phyloP scores from a whole-genome alignment of 2,797 vertebrate genomes.

The Urocyon cinereoargenteus region DNA sequence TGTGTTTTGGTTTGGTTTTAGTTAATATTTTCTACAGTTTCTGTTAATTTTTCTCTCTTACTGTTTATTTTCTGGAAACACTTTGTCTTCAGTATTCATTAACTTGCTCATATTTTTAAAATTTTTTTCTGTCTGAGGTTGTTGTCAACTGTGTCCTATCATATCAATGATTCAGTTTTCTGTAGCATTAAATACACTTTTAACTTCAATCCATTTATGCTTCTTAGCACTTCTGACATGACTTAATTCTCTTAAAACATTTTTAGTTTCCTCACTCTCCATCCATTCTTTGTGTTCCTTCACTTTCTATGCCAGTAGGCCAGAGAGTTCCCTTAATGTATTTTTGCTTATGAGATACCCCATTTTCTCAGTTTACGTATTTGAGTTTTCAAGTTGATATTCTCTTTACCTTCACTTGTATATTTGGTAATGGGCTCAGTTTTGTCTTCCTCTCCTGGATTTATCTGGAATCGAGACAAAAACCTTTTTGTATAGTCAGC shows the following conservation, averaged over 20 bases:
- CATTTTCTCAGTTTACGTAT: neutral
- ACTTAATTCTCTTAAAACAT: neutral
- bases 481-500: neutral
- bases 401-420: neutral
- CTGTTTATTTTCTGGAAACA: conserved; percentile 34
- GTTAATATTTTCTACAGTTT: neutral
- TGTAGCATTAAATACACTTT: neutral
- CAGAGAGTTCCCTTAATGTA: neutral
- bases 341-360: neutral
- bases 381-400: neutral
- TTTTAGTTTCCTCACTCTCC: neutral
- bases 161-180: neutral
- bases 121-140: neutral
- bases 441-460: neutral
- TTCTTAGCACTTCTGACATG: neutral
- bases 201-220: neutral
- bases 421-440: neutral
- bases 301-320: neutral
- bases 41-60: neutral
- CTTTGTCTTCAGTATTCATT: neutral
- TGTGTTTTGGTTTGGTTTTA: conserved; percentile 27
- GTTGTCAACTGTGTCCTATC: neutral
- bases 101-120: neutral
- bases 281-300: neutral
- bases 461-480: conserved; percentile 11